Percentiles rank a stretch among this genome's conserved stretches.
These are phyloP conservation scores for Cataglyphis altisquamis DNA, from an alignment of 2,888 invertebrate genomes.

Conservation along the genomic window DNA sequence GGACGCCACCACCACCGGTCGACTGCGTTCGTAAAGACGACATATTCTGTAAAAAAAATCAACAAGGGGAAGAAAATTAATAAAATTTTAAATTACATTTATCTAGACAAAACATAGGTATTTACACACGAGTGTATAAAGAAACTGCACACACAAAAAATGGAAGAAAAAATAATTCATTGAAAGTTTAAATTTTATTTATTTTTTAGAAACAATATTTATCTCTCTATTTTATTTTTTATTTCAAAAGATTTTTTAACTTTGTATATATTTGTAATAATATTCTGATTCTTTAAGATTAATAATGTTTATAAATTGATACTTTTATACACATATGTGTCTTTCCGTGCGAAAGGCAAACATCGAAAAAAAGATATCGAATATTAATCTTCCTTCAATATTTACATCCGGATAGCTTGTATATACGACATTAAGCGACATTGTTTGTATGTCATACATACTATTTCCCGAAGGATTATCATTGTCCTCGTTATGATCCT, in stretches of 20 bases:
- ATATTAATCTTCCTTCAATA: conserved; percentile 39
- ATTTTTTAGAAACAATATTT: neutral
- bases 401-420: conserved; percentile 30
- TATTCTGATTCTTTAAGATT: neutral
- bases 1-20: conserved; percentile 80
- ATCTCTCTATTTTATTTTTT: neutral
- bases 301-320: neutral
- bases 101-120: neutral
- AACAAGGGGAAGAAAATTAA: conserved; percentile 16
- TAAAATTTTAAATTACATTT: neutral
- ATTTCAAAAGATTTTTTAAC: neutral
- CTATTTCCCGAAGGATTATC: conserved; percentile 33
- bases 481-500: conserved; percentile 1
- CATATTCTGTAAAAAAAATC: conserved; percentile 75
- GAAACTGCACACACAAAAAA: neutral
- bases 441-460: conserved; percentile 15
- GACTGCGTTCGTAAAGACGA: conserved; percentile 83
- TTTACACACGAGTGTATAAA: neutral
- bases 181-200: neutral
- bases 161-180: neutral
- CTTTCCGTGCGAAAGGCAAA: neutral
- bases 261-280: neutral
- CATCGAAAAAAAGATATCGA: conserved; percentile 26
- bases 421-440: conserved; percentile 23
- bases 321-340: neutral